Conservation (phyloP, 2,113 vertebrate species). For the Falco punctatus region DNA sequence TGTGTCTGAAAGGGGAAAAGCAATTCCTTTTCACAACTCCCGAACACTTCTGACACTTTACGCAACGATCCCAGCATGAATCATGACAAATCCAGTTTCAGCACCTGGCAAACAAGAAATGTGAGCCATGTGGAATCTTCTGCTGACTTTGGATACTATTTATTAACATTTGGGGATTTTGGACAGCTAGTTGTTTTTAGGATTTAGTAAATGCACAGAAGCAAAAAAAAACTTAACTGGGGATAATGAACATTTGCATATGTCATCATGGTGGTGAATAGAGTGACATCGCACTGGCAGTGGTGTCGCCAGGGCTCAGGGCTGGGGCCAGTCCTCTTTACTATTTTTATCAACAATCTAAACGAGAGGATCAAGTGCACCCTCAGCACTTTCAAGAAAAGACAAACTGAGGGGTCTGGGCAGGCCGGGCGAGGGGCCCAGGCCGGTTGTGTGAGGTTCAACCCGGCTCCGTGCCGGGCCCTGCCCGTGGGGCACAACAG, state of each 20-base stretch:
- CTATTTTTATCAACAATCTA: too few relatives aligned
- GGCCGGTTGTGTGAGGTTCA: too few relatives aligned
- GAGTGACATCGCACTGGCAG: too few relatives aligned
- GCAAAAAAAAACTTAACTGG: background rate
- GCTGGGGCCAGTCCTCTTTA: too few relatives aligned
- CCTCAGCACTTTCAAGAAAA: too few relatives aligned
- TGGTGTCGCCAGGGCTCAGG: too few relatives aligned
- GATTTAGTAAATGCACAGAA: background rate
- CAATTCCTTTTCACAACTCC: background rate
- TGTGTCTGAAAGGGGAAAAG: background rate
- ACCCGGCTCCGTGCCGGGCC: too few relatives aligned
- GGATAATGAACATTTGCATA: background rate
- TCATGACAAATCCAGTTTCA: background rate
- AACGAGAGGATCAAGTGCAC: too few relatives aligned
- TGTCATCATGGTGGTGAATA: background rate
- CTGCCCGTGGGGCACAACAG: too few relatives aligned
- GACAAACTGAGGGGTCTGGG: too few relatives aligned
- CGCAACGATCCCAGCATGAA: background rate
- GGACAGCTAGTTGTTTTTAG: background rate
- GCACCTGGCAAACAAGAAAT: background rate
- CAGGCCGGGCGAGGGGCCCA: too few relatives aligned
- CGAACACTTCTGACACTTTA: background rate
- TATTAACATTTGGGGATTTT: background rate
- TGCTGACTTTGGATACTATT: background rate
- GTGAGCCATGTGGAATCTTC: background rate